These are phyloP conservation scores for Coregonus ussuriensis DNA, from an alignment of 2,797 vertebrate genomes.

Conservation along the genomic window DNA sequence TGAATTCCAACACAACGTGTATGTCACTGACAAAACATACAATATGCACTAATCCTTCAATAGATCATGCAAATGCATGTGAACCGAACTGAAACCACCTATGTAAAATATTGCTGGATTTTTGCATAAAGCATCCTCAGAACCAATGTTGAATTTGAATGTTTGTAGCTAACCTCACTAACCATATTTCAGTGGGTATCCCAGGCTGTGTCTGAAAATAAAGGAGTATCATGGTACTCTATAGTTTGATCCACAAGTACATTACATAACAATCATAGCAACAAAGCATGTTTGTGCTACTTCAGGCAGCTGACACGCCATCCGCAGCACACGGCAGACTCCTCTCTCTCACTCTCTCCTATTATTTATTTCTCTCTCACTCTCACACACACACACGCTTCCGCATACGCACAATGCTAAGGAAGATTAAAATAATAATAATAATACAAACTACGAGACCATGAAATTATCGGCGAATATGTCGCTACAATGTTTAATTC, in stretches of 20 bases:
- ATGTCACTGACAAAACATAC: slow-evolving; percentile 28
- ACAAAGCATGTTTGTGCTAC: not conserved
- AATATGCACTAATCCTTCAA: slow-evolving; percentile 14
- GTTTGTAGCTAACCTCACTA: not conserved
- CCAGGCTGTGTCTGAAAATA: not conserved
- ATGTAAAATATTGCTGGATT: not conserved
- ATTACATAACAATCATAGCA: not conserved
- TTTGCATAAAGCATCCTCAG: not conserved
- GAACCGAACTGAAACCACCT: not conserved
- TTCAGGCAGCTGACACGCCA: slow-evolving; percentile 1
- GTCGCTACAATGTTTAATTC: not conserved
- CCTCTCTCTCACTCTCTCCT: slow-evolving; percentile 41
- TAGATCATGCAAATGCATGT: slow-evolving; percentile 37
- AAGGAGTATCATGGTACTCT: not conserved
- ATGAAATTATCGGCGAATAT: not conserved
- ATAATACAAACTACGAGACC: accelerated
- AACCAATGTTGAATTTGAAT: not conserved
- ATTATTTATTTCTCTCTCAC: not conserved
- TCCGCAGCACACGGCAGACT: slow-evolving; percentile 62
- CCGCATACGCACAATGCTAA: slow-evolving; percentile 59
- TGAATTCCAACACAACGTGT: slow-evolving; percentile 9
- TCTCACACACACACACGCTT: slow-evolving; percentile 47
- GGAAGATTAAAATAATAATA: slow-evolving; percentile 12
- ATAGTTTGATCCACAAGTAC: not conserved
- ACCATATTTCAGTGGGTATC: not conserved